phyloP scores from a whole-genome alignment of 1,140 invertebrate genomes.

The Habropoda laboriosa region DNA sequence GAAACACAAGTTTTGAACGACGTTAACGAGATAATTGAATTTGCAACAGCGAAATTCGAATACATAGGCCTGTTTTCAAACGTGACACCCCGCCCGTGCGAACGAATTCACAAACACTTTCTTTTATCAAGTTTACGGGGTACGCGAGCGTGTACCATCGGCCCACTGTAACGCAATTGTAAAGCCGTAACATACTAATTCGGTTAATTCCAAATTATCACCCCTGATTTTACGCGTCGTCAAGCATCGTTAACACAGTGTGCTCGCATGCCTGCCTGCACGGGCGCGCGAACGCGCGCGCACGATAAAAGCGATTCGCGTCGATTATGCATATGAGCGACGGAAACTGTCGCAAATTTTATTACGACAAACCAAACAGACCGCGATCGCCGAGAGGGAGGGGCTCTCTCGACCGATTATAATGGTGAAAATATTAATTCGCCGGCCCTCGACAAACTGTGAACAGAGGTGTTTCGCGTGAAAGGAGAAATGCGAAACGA shows the following conservation, averaged over 20 bases:
- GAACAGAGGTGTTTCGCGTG: neutral
- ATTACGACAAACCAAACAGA: constrained; percentile 42
- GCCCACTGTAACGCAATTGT: constrained; percentile 44
- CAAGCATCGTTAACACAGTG: constrained; percentile 42
- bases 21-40: constrained; percentile 26
- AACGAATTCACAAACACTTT: constrained; percentile 45
- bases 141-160: neutral
- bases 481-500: neutral
- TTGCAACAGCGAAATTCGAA: constrained; percentile 6
- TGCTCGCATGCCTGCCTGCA: neutral
- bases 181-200: constrained; percentile 59
- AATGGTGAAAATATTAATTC: constrained; percentile 20
- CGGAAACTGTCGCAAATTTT: constrained; percentile 55
- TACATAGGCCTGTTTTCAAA: constrained; percentile 5
- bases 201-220: constrained; percentile 64
- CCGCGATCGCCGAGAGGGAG: neutral
- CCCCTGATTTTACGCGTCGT: constrained; percentile 64
- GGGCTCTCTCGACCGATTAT: neutral
- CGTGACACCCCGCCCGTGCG: constrained; percentile 5
- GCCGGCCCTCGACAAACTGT: neutral
- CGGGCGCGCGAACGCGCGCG: neutral
- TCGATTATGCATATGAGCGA: constrained; percentile 50
- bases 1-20: constrained; percentile 5
- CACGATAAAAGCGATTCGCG: constrained; percentile 54
- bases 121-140: constrained; percentile 44